Base-by-base conservation (phyloP, 2,797 vertebrate genomes). In the Orestias chungarensis region DNA sequence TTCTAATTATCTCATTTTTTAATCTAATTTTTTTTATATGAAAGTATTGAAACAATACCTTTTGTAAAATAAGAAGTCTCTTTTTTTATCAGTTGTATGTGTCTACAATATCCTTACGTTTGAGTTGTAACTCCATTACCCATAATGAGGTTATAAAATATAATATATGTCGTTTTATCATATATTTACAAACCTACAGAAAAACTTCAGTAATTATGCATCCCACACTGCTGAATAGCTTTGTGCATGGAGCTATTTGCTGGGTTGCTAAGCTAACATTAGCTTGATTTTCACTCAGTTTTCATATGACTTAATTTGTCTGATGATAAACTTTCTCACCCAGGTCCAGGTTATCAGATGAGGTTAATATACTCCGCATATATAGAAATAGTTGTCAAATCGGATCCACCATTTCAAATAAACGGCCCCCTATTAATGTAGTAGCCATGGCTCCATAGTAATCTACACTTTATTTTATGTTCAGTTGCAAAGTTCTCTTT, bases 381-480 rank as follows among this genome's bases (percentile, higher is more conserved):
- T n/a, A n/a, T n/a, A n/a, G n/a, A n/a, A n/a, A n/a, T 59, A 70
- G 17, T 25, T 44, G 52, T 35, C 15, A 35, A 62, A 50, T 64
- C 17, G n/a, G 4, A 42, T 2, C 17, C 20, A 54, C 17, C 12
- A 54, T 42, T 43, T 5, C 25, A 47, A 57, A 23, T 31, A 43
- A 57, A 33, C 25, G 33, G 40, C 20, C 27, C 10, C 18, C 18
- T 17, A 9, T 33, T 15, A 10, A 15, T 18, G 42, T 50, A 42
- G 42, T 38, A 33, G 62, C 18, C 25, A 38, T 50, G 43, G 6
- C 35, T 27, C 23, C 15, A n/a, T 25, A 44, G 61, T 23, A 31
- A 64, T 64, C 25, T 52, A 7, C 15, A 25, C 27, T 55, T 49
- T 8, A 17, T 25, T n/a, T n/a, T 20, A 15, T 66, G 31, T 68